A percentile compares a stretch with the other conserved stretches of the same genome.
Conservation (phyloP, 1,140 invertebrate genomes). For the Colletes gigas region DNA sequence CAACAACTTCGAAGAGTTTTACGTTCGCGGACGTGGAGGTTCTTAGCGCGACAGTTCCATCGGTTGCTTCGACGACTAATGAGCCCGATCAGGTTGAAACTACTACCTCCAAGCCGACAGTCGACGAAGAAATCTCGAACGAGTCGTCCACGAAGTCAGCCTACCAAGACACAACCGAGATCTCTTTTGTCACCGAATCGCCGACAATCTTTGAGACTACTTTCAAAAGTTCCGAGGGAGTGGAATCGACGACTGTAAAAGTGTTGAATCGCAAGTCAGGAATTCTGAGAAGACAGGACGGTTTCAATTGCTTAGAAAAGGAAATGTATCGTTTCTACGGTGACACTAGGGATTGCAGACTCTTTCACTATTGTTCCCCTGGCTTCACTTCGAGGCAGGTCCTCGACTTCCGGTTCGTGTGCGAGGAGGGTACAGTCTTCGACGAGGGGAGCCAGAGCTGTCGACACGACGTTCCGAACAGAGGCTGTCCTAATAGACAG, state of each 20-base stretch:
- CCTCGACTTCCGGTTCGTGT: constrained; percentile 84
- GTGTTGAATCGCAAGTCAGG: neutral
- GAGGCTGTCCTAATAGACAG: constrained; percentile 69
- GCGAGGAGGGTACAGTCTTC: constrained; percentile 82
- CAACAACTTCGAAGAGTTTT: neutral
- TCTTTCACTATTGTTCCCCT: constrained; percentile 84
- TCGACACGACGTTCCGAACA: constrained; percentile 67
- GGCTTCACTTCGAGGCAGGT: constrained; percentile 82
- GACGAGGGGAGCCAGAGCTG: constrained; percentile 82
- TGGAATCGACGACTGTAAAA: constrained; percentile 13
- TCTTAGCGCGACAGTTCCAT: neutral
- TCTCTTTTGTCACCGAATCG: neutral
- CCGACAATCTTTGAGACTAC: neutral
- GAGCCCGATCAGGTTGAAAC: neutral
- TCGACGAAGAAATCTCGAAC: neutral
- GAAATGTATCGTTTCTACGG: constrained; percentile 83
- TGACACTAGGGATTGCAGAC: constrained; percentile 82
- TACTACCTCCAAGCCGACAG: neutral
- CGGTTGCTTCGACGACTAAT: neutral
- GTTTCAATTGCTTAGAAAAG: constrained; percentile 83
- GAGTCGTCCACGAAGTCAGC: neutral
- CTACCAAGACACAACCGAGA: neutral
- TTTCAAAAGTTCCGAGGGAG: neutral
- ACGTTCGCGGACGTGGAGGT: constrained; percentile 9
- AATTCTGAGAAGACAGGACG: constrained; percentile 30